Evolutionary conservation across 2,888 invertebrate genomes (phyloP), one percentile per base, ranked within the genome.

Genomic region (Nowickia ferox): DNA sequence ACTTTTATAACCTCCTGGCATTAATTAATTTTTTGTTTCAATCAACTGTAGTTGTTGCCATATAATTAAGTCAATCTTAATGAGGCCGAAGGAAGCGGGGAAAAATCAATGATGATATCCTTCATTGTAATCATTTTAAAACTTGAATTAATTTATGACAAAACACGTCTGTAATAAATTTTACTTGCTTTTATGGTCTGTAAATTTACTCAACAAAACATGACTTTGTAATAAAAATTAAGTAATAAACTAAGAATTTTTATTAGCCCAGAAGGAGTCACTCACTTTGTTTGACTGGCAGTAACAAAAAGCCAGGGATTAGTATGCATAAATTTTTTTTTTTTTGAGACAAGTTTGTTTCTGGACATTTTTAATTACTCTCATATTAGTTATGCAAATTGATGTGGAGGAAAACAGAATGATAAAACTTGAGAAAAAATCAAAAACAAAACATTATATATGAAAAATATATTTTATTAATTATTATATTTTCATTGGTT

Each of bases 81-180:
- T 42, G 48, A 40, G 51, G 5, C 40, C 42, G 11, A 38, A 61
- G 19, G 2, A 9, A 48, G 0, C 15, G 48, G 17, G 5, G 10
- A n/a, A 30, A 51, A 51, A 63, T 46, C 38, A 74, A 48, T 40
- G 38, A 48, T 40, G 19, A 72, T 48, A 46, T 2, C 4, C 48
- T 61, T 40, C 3, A 40, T 61, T 53, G 59, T 22, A 15, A 61
- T 48, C 61, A 38, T 61, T 40, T 38, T 48, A 48, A 51, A 13
- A 22, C 15, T 44, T 40, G 51, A 53, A 11, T 76, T 65, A 76
- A 65, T 65, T 76, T 55, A 76, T 76, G 75, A 75, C 22, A 42
- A 63, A 9, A 63, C 75, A 75, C 38, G 75, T 42, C 51, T 63
- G 38, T 42, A 22, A 53, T 53, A 44, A 44, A 65, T 9, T 30